Conservation (phyloP, 2,888 invertebrate species). For the Leucoptera coffeella region DNA sequence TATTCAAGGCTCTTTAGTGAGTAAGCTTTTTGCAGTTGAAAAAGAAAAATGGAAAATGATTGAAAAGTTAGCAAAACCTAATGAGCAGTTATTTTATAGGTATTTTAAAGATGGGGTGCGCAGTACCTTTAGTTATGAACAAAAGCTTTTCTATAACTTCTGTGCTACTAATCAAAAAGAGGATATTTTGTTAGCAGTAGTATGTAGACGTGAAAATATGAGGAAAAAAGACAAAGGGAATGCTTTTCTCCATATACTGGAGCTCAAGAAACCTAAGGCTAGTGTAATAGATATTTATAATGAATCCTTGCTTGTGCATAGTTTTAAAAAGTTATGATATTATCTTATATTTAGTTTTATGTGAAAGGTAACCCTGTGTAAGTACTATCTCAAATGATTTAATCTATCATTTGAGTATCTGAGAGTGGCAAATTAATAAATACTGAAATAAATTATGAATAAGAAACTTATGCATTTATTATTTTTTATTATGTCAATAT, state of each 20-base stretch:
- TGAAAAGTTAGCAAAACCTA: slow-evolving; percentile 20
- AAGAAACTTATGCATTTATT: too few species aligned
- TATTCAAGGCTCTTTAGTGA: slow-evolving; percentile 21
- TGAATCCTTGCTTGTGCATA: not conserved
- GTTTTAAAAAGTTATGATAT: not conserved
- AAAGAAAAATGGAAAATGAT: slow-evolving; percentile 26
- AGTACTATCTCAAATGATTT: too few species aligned
- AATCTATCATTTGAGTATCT: not conserved
- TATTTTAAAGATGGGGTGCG: slow-evolving; percentile 34
- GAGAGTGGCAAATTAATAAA: not conserved
- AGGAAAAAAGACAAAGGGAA: slow-evolving; percentile 26
- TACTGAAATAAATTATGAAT: not conserved
- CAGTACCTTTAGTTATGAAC: slow-evolving; percentile 20
- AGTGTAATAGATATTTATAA: slow-evolving; percentile 20
- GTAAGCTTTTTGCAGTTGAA: slow-evolving; percentile 26
- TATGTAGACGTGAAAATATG: slow-evolving; percentile 21
- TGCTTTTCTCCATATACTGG: slow-evolving; percentile 24
- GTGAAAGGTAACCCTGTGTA: not conserved
- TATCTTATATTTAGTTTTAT: not conserved
- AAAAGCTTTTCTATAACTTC: slow-evolving; percentile 40
- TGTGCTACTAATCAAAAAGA: slow-evolving; percentile 24
- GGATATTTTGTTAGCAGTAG: slow-evolving; percentile 22
- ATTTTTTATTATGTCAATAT: too few species aligned
- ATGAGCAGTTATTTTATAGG: slow-evolving; percentile 36
- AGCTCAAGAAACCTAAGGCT: slow-evolving; percentile 21